phyloP scores from a whole-genome alignment of 2,888 invertebrate genomes.

The Lithophane semibrunnea region DNA sequence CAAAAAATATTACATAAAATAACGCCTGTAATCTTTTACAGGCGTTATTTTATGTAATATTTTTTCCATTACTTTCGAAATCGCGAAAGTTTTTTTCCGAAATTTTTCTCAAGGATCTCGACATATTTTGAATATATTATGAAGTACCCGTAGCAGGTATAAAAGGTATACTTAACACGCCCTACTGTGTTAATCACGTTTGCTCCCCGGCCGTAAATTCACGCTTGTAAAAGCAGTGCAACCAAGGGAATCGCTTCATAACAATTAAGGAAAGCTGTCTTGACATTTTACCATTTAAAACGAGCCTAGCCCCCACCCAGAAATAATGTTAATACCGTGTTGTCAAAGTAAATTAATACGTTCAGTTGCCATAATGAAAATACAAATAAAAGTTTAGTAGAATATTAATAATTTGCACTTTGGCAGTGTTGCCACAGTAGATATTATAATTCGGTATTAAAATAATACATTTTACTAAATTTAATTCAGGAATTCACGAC shows the following conservation, averaged over 20 bases:
- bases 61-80: background rate
- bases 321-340: background rate
- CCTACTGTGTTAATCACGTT: conserved; percentile 53
- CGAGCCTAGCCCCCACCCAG: too few relatives aligned
- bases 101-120: background rate
- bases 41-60: background rate
- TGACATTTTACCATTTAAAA: too few relatives aligned
- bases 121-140: conserved; percentile 41
- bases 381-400: too few relatives aligned
- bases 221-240: conserved; percentile 34
- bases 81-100: background rate
- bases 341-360: background rate
- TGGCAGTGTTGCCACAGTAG: background rate
- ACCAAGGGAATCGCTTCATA: conserved; percentile 52
- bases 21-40: too few relatives aligned
- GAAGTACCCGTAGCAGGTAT: conserved; percentile 13
- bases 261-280: conserved; percentile 6
- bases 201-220: conserved; percentile 36
- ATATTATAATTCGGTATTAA: background rate
- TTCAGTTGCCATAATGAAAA: background rate
- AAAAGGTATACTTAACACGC: conserved; percentile 47
- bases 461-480: too few relatives aligned
- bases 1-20: too few relatives aligned
- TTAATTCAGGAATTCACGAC: background rate
- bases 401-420: background rate